phyloP scores from a whole-genome alignment of 64 coral and sea anemone genomes.

The Orbicella faveolata region DNA sequence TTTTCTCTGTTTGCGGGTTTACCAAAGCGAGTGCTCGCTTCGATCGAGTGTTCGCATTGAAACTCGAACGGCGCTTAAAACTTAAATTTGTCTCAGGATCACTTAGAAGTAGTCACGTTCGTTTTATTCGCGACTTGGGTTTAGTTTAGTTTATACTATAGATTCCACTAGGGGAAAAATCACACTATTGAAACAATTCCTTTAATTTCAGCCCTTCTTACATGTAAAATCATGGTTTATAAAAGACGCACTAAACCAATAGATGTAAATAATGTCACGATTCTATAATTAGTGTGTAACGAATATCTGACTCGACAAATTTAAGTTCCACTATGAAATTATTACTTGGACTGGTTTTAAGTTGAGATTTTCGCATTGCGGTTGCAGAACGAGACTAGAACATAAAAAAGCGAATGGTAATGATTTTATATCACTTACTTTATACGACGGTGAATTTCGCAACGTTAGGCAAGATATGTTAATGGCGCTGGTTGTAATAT shows the following conservation, averaged over 20 bases:
- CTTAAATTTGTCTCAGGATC: too few species aligned
- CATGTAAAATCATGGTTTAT: background rate
- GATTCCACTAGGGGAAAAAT: too few species aligned
- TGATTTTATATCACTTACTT: background rate
- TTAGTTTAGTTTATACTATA: too few species aligned
- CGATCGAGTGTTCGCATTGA: background rate
- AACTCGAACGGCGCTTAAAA: too few species aligned
- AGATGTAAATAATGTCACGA: background rate
- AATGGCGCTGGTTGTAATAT: background rate
- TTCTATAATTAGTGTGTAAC: conserved; percentile 6
- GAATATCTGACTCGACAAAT: conserved; percentile 8
- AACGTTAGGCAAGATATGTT: background rate
- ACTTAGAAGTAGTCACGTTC: too few species aligned
- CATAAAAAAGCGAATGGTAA: background rate
- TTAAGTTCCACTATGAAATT: background rate
- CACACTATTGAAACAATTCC: background rate
- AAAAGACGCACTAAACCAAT: background rate
- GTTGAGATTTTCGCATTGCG: background rate
- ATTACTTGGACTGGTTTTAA: background rate
- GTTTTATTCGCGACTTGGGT: too few species aligned
- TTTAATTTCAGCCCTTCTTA: background rate
- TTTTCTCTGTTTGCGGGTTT: background rate
- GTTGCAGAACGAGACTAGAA: background rate
- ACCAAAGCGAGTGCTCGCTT: background rate
- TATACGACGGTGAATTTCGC: background rate